phyloP scores from a whole-genome alignment of 2,113 vertebrate genomes.

The Rhinopomastus cyanomelas region DNA sequence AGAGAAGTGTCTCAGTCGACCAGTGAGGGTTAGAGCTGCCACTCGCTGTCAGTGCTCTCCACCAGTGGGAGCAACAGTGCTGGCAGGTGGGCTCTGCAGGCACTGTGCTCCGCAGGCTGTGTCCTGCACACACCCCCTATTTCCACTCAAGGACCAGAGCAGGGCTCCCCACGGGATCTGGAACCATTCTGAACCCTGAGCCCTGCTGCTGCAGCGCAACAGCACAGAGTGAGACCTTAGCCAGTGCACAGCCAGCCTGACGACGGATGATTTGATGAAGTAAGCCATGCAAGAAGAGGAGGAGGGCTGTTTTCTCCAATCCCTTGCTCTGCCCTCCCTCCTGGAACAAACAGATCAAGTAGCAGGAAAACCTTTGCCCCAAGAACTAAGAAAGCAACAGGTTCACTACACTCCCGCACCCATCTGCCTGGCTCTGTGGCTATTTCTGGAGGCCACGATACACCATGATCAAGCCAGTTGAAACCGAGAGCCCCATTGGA shows the following conservation, averaged over 20 bases:
- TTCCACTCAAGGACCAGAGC: neutral
- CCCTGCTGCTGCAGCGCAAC: neutral
- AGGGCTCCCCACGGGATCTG: neutral
- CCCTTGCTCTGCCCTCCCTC: constrained; percentile 20
- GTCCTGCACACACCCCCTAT: neutral
- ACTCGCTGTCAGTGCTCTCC: neutral
- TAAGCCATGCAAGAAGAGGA: neutral
- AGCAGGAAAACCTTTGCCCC: constrained; percentile 48
- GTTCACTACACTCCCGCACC: neutral
- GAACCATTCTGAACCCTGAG: neutral
- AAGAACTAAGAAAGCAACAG: neutral
- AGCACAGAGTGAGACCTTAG: neutral
- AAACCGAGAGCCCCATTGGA: neutral
- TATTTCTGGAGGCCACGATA: neutral
- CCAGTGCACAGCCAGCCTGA: neutral
- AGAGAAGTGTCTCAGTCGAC: fast-evolving
- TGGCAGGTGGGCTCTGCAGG: neutral
- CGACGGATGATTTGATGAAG: neutral
- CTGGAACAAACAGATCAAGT: neutral
- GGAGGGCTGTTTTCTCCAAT: constrained; percentile 29
- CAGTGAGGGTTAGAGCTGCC: neutral
- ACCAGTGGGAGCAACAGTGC: neutral
- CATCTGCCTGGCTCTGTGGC: neutral
- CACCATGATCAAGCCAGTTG: fast-evolving
- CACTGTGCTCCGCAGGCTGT: too few relatives aligned